phyloP scores from a whole-genome alignment of 2,888 invertebrate genomes.

The Ectemnius lituratus region DNA sequence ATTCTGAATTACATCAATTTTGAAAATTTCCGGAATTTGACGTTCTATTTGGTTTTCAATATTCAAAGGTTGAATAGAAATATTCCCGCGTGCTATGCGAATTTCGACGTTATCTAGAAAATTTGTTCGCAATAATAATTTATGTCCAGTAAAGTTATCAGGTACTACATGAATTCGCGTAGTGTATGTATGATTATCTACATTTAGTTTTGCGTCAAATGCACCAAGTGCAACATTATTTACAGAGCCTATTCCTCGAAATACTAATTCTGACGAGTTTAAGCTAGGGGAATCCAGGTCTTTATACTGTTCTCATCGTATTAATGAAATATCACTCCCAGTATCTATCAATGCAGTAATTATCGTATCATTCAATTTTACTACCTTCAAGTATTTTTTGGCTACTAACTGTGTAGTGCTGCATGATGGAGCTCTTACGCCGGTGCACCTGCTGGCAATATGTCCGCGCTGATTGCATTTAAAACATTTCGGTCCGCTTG shows the following conservation, averaged over 20 bases:
- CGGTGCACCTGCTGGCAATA: conserved; percentile 5
- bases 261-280: not conserved
- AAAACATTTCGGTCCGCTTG: too few relatives aligned
- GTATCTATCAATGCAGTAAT: conserved; percentile 6
- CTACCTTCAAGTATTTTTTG: not conserved
- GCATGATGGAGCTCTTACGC: not conserved
- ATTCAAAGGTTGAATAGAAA: too few relatives aligned
- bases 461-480: not conserved
- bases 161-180: too few relatives aligned
- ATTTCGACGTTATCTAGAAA: too few relatives aligned
- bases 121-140: too few relatives aligned
- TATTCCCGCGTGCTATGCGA: too few relatives aligned
- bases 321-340: conserved; percentile 10
- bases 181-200: not conserved
- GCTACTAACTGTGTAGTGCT: not conserved
- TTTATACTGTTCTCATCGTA: not conserved
- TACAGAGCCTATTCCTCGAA: conserved; percentile 2
- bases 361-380: not conserved
- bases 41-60: too few relatives aligned
- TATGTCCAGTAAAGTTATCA: too few relatives aligned
- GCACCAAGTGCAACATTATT: conserved; percentile 3
- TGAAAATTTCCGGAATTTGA: too few relatives aligned
- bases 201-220: not conserved
- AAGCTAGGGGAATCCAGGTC: not conserved
- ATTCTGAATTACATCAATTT: too few relatives aligned